These are phyloP conservation scores for Zenarchopterus dispar DNA, from an alignment of 2,797 vertebrate genomes.

Conservation along the genomic window DNA sequence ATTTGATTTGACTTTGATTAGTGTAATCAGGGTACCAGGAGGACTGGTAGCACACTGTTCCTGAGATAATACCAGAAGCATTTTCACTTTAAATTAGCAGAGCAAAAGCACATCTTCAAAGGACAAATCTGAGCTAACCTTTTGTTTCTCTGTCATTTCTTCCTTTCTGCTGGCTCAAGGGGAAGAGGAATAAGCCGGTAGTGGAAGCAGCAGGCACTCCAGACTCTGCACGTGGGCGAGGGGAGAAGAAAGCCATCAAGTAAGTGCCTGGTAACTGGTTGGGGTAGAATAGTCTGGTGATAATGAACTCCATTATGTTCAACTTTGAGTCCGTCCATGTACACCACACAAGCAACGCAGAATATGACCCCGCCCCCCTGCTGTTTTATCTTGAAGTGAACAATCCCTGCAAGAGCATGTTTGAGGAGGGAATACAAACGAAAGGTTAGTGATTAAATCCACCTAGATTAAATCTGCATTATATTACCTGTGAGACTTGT, in stretches of 20 bases:
- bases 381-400: conserved; percentile 43
- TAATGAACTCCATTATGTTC: conserved; percentile 59
- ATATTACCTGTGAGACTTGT: conserved; percentile 56
- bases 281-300: conserved; percentile 65
- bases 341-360: conserved; percentile 34
- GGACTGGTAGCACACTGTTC: conserved; percentile 59
- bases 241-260: conserved; percentile 90
- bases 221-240: conserved; percentile 84
- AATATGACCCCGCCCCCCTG: conserved; percentile 12
- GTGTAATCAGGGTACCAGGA: conserved; percentile 76
- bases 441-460: conserved; percentile 65
- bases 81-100: conserved; percentile 61
- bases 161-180: conserved; percentile 70
- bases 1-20: conserved; percentile 82
- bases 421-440: conserved; percentile 36
- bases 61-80: conserved; percentile 68
- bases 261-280: conserved; percentile 78
- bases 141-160: conserved; percentile 54
- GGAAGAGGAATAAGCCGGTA: conserved; percentile 85
- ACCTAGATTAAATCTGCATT: conserved; percentile 61
- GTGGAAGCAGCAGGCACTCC: conserved; percentile 84
- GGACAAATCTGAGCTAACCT: conserved; percentile 69
- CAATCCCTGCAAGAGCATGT: conserved; percentile 41
- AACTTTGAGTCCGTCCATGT: conserved; percentile 31
- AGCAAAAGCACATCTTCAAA: conserved; percentile 59